Evolutionary conservation across 1,140 invertebrate species (phyloP).

Genomic region (Drosophila sturtevanti): DNA sequence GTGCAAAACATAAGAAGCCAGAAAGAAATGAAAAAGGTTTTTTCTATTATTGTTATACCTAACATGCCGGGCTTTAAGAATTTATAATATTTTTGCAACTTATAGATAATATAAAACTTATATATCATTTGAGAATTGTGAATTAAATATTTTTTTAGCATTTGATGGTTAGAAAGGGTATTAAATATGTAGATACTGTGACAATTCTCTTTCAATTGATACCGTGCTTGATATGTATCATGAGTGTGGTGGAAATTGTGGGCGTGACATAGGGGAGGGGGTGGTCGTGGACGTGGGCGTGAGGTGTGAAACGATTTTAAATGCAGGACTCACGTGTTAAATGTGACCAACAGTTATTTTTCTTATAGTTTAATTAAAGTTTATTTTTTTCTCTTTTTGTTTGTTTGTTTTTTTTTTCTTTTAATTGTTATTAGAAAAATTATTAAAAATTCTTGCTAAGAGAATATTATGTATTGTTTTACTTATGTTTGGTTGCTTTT

Average conservation of each 20-base stretch:
- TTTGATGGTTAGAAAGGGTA: neutral
- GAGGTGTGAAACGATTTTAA: slow-evolving; percentile 66
- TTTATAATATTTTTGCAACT: neutral
- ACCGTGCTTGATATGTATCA: slow-evolving; percentile 65
- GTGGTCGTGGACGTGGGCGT: slow-evolving; percentile 26
- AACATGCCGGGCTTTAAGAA: neutral
- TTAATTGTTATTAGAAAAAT: slow-evolving; percentile 58
- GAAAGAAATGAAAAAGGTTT: neutral
- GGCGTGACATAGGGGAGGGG: slow-evolving; percentile 13
- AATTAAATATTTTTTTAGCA: neutral
- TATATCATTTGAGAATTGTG: neutral
- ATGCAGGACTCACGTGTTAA: slow-evolving; percentile 77
- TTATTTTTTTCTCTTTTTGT: slow-evolving; percentile 38
- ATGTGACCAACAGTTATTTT: slow-evolving; percentile 68
- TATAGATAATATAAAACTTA: neutral
- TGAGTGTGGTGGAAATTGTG: slow-evolving; percentile 55
- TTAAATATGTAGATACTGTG: neutral
- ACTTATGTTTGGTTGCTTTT: slow-evolving; percentile 53
- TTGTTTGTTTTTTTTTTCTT: slow-evolving; percentile 30
- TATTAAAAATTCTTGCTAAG: slow-evolving; percentile 58
- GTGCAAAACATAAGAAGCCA: slow-evolving; percentile 9
- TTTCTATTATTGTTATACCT: neutral
- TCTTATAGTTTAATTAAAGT: slow-evolving; percentile 57
- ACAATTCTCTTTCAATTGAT: slow-evolving; percentile 28
- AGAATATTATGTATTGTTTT: slow-evolving; percentile 44